A percentile compares a stretch with the other conserved stretches of the same genome.
phyloP scores from a whole-genome alignment of 2,888 invertebrate species.

The Colletes collaris region DNA sequence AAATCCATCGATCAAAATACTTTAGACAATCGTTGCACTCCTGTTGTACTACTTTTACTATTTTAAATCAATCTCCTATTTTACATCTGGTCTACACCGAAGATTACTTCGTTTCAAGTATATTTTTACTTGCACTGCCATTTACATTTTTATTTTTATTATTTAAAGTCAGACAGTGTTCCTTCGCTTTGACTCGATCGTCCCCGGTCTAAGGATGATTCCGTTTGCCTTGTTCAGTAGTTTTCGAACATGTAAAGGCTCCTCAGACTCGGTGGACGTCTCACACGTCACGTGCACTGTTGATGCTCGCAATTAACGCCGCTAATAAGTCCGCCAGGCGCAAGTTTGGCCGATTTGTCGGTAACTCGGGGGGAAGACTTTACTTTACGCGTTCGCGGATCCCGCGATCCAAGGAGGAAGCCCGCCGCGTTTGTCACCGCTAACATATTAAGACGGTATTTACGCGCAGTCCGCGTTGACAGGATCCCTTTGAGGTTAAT shows the following conservation, averaged over 20 bases:
- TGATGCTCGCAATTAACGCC: slow-evolving; percentile 30
- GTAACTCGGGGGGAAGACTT: slow-evolving; percentile 6
- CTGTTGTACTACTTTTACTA: no score
- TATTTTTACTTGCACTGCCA: no score
- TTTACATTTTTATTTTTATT: no score
- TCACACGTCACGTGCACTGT: slow-evolving; percentile 1
- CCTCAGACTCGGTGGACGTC: neutral
- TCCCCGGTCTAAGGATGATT: no score
- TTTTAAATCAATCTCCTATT: no score
- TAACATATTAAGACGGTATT: slow-evolving; percentile 76
- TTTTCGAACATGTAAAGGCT: neutral
- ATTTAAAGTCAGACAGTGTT: no score
- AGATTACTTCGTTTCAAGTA: no score
- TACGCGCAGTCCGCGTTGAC: slow-evolving; percentile 73
- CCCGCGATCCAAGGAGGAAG: slow-evolving; percentile 57
- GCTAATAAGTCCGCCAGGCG: slow-evolving; percentile 18
- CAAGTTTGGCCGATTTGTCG: slow-evolving; percentile 31
- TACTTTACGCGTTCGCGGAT: slow-evolving; percentile 48
- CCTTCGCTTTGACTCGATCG: no score
- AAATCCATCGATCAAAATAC: no score
- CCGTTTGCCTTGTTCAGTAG: neutral
- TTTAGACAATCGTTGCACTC: no score
- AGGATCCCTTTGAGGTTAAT: slow-evolving; percentile 75
- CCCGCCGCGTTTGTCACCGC: slow-evolving; percentile 77
- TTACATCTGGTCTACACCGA: no score